Evolutionary conservation across 2,888 invertebrate species (phyloP).

Genomic region (Scaptomyza reducta): DNA sequence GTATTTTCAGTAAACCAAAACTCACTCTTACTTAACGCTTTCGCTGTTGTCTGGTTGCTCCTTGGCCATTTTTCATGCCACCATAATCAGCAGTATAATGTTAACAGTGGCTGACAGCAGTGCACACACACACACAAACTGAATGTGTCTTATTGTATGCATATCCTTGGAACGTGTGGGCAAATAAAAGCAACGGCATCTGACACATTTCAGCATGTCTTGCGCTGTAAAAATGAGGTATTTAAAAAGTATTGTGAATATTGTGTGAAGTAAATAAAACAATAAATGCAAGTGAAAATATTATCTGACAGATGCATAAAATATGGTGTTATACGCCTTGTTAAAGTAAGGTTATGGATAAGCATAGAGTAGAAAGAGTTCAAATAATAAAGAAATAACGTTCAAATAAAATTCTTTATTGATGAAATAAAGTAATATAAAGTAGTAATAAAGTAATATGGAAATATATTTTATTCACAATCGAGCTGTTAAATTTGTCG

Average conservation of each 20-base stretch:
- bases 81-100: slow-evolving; percentile 73
- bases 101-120: slow-evolving; percentile 56
- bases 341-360: neutral
- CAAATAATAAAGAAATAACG: neutral
- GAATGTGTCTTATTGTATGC: slow-evolving; percentile 26
- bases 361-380: neutral
- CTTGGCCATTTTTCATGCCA: slow-evolving; percentile 65
- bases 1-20: slow-evolving; percentile 13
- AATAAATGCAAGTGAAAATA: neutral
- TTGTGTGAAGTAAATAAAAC: neutral
- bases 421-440: too few species aligned
- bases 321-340: neutral
- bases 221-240: neutral
- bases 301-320: neutral
- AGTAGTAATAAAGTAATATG: too few species aligned
- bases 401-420: neutral
- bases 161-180: slow-evolving; percentile 36
- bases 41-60: slow-evolving; percentile 2
- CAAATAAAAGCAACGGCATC: slow-evolving; percentile 37
- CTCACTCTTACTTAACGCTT: slow-evolving; percentile 10
- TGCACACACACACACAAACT: slow-evolving; percentile 13
- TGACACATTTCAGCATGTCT: slow-evolving; percentile 11
- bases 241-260: slow-evolving; percentile 10
- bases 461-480: too few species aligned
- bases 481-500: neutral